These are phyloP conservation scores for Drosophila demipolita DNA, from an alignment of 2,888 invertebrate species.

Conservation along the genomic window DNA sequence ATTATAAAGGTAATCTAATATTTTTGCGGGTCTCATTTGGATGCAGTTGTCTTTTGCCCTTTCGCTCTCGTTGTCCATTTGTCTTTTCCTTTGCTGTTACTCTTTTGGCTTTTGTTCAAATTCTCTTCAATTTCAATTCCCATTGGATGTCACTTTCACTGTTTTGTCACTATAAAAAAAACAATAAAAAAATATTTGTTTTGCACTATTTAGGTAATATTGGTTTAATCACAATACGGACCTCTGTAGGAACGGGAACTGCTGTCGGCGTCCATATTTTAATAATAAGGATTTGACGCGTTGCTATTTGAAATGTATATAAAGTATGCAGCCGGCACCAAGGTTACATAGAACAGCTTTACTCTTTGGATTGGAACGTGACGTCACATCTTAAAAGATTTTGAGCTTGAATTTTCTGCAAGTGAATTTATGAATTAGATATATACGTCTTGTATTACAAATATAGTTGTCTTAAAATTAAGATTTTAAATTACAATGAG, in stretches of 20 bases:
- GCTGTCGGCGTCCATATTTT: constrained; percentile 67
- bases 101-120: constrained; percentile 8
- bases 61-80: constrained; percentile 2
- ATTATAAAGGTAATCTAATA: constrained; percentile 17
- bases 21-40: neutral
- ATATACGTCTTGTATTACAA: neutral
- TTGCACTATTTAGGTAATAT: constrained; percentile 27
- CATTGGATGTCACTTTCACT: constrained; percentile 53
- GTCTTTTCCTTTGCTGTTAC: constrained; percentile 1
- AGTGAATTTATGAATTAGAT: neutral
- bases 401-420: neutral
- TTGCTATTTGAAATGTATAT: constrained; percentile 15
- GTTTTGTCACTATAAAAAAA: constrained; percentile 70
- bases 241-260: constrained; percentile 56
- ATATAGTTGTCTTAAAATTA: neutral
- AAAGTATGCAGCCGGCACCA: constrained; percentile 2
- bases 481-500: neutral
- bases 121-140: constrained; percentile 17
- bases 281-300: constrained; percentile 1
- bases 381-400: constrained; percentile 21
- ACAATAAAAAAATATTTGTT: constrained; percentile 51
- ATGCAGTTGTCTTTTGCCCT: neutral
- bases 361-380: constrained; percentile 1
- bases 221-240: constrained; percentile 45
- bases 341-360: constrained; percentile 21